phyloP scores from a whole-genome alignment of 2,888 invertebrate species.

The Lithophane leautieri region DNA sequence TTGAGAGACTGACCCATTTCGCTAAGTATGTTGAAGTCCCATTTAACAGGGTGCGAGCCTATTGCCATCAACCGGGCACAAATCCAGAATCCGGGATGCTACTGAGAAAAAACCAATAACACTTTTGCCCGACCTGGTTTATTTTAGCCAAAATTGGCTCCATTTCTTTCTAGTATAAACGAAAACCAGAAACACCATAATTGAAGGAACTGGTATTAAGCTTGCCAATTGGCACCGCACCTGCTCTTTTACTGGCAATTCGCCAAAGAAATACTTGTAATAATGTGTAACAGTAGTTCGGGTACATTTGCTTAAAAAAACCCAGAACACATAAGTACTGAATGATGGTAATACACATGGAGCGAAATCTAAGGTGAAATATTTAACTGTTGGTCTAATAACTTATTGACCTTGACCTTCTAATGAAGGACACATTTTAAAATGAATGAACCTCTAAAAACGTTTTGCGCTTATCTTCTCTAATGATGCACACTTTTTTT shows the following conservation, averaged over 20 bases:
- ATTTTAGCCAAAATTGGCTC: neutral
- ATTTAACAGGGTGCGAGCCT: too few species aligned
- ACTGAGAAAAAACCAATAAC: too few species aligned
- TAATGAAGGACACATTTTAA: too few species aligned
- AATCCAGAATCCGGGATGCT: too few species aligned
- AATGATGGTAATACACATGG: neutral
- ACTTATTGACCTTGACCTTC: too few species aligned
- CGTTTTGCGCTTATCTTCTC: too few species aligned
- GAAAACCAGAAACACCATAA: slow-evolving; percentile 13
- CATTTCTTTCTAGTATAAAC: neutral
- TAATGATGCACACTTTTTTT: too few species aligned
- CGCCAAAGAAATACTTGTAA: slow-evolving; percentile 14
- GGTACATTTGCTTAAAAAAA: neutral
- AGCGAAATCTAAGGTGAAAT: neutral
- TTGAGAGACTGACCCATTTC: slow-evolving; percentile 19
- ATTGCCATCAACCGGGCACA: too few species aligned
- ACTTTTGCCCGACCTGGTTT: too few species aligned
- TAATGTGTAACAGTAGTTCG: neutral
- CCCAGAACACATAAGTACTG: neutral
- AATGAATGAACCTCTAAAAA: too few species aligned
- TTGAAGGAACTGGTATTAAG: slow-evolving; percentile 1
- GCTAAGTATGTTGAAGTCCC: too few species aligned
- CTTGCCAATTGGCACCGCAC: slow-evolving; percentile 26
- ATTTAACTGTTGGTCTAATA: too few species aligned
- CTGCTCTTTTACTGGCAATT: slow-evolving; percentile 12